Evolutionary conservation across 2,797 vertebrate genomes (phyloP).

Genomic region (Poecile montanus): DNA sequence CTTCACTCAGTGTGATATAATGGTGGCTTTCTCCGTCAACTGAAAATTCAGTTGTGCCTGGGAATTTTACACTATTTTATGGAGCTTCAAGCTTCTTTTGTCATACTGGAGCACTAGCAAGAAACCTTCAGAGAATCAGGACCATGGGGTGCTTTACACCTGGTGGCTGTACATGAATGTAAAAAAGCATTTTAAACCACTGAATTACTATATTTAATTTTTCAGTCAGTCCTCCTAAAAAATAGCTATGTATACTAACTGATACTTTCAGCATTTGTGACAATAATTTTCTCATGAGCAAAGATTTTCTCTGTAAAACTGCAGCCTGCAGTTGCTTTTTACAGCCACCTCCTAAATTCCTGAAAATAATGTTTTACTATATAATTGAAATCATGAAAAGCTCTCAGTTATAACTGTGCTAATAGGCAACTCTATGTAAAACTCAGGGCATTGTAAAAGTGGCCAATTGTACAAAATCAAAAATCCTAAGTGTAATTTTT

Average conservation of each 20-base stretch:
- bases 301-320: constrained; percentile 48
- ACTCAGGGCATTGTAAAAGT: background rate
- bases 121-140: background rate
- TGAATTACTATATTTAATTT: constrained; percentile 7
- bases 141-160: background rate
- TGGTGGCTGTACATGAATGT: background rate
- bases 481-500: background rate
- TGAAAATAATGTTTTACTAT: constrained; percentile 38
- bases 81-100: background rate
- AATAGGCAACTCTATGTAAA: background rate
- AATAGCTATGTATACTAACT: constrained; percentile 13
- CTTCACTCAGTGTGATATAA: background rate
- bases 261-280: constrained; percentile 40
- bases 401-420: background rate
- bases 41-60: background rate
- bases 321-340: constrained; percentile 43
- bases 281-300: constrained; percentile 44
- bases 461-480: background rate
- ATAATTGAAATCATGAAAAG: constrained; percentile 45
- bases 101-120: background rate
- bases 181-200: constrained; percentile 27
- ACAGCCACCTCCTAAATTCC: constrained; percentile 26
- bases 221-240: constrained; percentile 35
- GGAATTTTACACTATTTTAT: background rate
- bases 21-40: background rate